phyloP scores from a whole-genome alignment of 2,888 invertebrate species.

The Hypolimnas misippus region DNA sequence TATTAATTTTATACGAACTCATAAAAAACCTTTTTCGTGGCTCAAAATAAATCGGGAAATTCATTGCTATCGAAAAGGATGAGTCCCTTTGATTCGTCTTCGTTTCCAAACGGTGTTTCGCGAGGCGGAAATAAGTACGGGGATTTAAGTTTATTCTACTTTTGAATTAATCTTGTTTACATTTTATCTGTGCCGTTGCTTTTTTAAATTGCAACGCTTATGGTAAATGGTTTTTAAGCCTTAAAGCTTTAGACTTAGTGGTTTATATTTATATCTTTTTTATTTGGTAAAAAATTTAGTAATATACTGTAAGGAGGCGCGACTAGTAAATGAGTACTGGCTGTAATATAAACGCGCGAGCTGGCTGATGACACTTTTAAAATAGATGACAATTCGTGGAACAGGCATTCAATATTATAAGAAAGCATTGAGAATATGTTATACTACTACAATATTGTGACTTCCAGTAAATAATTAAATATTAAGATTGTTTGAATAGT shows the following conservation, averaged over 20 bases:
- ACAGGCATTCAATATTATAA: too few species aligned
- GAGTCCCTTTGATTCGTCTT: conserved; percentile 66
- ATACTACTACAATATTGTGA: too few species aligned
- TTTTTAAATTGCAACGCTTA: conserved; percentile 21
- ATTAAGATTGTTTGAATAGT: too few species aligned
- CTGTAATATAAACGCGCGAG: too few species aligned
- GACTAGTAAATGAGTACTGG: too few species aligned
- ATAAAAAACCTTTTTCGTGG: conserved; percentile 42
- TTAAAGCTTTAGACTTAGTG: neutral
- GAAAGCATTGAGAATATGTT: too few species aligned
- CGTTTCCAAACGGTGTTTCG: conserved; percentile 41
- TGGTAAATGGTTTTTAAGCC: conserved; percentile 7
- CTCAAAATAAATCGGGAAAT: conserved; percentile 57
- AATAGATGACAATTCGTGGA: too few species aligned
- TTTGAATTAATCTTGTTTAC: conserved; percentile 54
- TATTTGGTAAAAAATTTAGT: too few species aligned
- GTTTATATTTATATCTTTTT: too few species aligned
- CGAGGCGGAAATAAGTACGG: conserved; percentile 43
- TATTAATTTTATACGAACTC: neutral
- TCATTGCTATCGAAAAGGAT: conserved; percentile 68
- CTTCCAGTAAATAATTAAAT: too few species aligned
- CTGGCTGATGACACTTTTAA: too few species aligned
- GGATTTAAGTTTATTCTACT: conserved; percentile 60
- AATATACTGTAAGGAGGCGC: too few species aligned
- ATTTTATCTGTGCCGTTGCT: conserved; percentile 29